Evolutionary conservation across 2,113 vertebrate genomes (phyloP), one percentile per base, ranked within the genome.

Genomic region (Geococcyx californianus): DNA sequence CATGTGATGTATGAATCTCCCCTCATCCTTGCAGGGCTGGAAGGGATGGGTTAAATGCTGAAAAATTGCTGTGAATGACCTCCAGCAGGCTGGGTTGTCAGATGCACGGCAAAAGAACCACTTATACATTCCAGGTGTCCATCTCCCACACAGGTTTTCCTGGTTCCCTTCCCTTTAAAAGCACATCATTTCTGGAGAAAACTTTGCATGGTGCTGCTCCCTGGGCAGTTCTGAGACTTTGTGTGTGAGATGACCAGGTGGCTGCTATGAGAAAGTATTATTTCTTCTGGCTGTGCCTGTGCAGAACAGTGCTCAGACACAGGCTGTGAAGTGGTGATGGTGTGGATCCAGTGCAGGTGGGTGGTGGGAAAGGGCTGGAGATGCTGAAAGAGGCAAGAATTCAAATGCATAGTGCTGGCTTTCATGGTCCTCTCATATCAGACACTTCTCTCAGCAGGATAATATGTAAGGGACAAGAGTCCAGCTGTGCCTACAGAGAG

Each of bases 101-200:
- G 69, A n/a, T 10, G 33, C 84, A n/a, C 0, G 1, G 90, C 11
- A 21, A 42, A 8, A 51, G 54, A 91, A 66, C 13, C 49, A 85
- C 94, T 77, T 83, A 64, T 29, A 49, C 36, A 23, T 64, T 76
- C 90, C 88, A 94, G 85, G 88, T 92, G 74, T 76, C 81, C 58
- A 16, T 68, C 62, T 87, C 77, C 45, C 12, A 8, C 34, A 33
- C 4, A 40, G 7, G 2, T 64, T 73, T 63, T 47, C 62, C 58
- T 23, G 1, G 7, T 17, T 76, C 49, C 49, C 23, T 90, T 42
- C 31, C 28, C 67, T 85, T 73, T 56, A 18, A 51, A 84, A 78
- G 13, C 16, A 29, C 0, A 0, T 6, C 0, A 13, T 56, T 81
- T 62, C 45, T 62, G 55, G n/a, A 16, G 28, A 29, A 36, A 74